Evolutionary conservation across 1,140 invertebrate genomes (phyloP), one percentile per base, ranked within the genome.

Genomic region (Cardiocondyla obscurior): DNA sequence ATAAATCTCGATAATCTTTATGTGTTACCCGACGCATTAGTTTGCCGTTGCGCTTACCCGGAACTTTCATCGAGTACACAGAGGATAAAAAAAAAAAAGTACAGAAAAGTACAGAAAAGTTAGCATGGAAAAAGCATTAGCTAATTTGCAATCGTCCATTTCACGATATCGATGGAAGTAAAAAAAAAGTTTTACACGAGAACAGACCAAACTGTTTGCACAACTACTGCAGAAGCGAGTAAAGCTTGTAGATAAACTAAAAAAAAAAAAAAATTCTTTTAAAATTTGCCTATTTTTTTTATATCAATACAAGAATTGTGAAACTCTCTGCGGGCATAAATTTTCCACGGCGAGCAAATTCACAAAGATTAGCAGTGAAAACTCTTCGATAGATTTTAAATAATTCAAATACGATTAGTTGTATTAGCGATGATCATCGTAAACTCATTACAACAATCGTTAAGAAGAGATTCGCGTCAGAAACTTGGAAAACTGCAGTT

Each of bases 1-100:
- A 53, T 67, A 79, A 79, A 79, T 79, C 33, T 51, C 12, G 22
- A 67, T 79, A 51, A 79, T 79, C 51, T 53, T 67, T 67, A 67
- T 19, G 57, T 16, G 28, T 39, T 42, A 49, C 39, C 19, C 3
- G 44, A 7, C 12, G 7, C 19, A 30, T 64, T 76, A 44, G 44
- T 77, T 33, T 19, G 39, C 58, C 25, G 36, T 22, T 33, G 12
- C 19, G 36, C 33, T 74, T 58, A 30, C 62, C 8, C 22, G 44
- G 12, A 79, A 79, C 60, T 67, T 79, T 53, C 22, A 25, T 51
- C 57, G 19, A 64, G 42, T 25, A 30, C 16, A 64, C 58, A 77
- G 65, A 65, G 22, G 60, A 53, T 53, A 6, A 51, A 12, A 67
- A 42, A 10, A 42, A 39, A 73, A 58, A n/a, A n/a, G n/a, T n/a